Conservation (phyloP, 2,113 vertebrate species). For the Rhodinocichla rosea region DNA sequence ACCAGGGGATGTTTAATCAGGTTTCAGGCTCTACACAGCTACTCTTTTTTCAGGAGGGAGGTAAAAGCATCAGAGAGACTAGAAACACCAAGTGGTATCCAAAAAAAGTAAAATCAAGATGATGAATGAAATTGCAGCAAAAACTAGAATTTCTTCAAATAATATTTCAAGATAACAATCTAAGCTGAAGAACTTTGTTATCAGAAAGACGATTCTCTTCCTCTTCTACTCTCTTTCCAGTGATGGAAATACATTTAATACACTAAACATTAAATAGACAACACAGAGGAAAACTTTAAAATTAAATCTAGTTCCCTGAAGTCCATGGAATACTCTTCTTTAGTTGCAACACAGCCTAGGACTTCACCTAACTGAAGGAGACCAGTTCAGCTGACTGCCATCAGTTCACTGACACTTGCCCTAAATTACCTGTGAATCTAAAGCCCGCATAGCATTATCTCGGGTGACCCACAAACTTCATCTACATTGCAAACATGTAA, state of each 20-base stretch:
- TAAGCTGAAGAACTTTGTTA: not conserved
- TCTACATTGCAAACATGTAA: not conserved
- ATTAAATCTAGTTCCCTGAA: not conserved
- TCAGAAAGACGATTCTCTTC: not conserved
- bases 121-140: not conserved
- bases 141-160: not conserved
- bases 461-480: not conserved
- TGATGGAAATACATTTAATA: not conserved
- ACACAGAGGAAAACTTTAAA: not conserved
- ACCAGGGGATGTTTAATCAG: not conserved
- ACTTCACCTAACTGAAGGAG: not conserved
- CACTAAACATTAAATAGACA: not conserved
- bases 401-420: not conserved
- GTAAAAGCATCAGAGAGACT: not conserved
- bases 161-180: not conserved
- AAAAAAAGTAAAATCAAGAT: not conserved
- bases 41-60: not conserved
- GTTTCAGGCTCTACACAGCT: not conserved
- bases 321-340: not conserved
- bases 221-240: not conserved
- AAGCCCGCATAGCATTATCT: not conserved
- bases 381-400: not conserved
- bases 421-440: not conserved
- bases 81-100: not conserved
- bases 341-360: not conserved